phyloP scores from a whole-genome alignment of 2,888 invertebrate species.

The Patella depressa region DNA sequence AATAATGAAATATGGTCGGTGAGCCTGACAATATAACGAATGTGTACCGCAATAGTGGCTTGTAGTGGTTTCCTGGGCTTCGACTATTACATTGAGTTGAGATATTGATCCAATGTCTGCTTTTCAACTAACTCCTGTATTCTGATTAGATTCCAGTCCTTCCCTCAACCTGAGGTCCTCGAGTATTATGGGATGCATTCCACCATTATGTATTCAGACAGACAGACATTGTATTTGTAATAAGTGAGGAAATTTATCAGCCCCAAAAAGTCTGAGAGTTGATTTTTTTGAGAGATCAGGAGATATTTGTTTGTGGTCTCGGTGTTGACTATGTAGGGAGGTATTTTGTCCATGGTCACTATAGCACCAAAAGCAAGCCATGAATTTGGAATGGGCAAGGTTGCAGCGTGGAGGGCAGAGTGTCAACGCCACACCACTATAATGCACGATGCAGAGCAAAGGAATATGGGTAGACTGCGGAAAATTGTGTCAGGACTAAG shows the following conservation, averaged over 20 bases:
- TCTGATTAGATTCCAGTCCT: slow-evolving; percentile 1
- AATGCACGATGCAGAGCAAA: slow-evolving; percentile 55
- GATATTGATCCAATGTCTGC: neutral
- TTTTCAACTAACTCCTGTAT: neutral
- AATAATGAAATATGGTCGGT: no score
- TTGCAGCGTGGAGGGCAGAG: slow-evolving; percentile 22
- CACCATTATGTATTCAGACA: slow-evolving; percentile 4
- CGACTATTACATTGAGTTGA: neutral
- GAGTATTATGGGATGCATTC: slow-evolving; percentile 8
- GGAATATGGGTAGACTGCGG: slow-evolving; percentile 55
- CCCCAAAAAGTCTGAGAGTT: no score
- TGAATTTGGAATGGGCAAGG: slow-evolving; percentile 25
- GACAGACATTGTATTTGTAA: neutral
- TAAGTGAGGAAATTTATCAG: no score
- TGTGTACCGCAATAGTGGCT: no score
- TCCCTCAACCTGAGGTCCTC: no score
- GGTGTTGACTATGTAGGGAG: no score
- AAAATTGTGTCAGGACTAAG: slow-evolving; percentile 59
- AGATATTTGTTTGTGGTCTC: no score
- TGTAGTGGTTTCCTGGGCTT: neutral
- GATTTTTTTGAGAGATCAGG: no score
- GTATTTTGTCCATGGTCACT: neutral
- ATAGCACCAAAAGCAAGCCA: neutral
- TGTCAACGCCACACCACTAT: slow-evolving; percentile 33
- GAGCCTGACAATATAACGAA: no score